Evolutionary conservation across 1,140 invertebrate genomes (phyloP).

Genomic region (Euglossa dilemma): DNA sequence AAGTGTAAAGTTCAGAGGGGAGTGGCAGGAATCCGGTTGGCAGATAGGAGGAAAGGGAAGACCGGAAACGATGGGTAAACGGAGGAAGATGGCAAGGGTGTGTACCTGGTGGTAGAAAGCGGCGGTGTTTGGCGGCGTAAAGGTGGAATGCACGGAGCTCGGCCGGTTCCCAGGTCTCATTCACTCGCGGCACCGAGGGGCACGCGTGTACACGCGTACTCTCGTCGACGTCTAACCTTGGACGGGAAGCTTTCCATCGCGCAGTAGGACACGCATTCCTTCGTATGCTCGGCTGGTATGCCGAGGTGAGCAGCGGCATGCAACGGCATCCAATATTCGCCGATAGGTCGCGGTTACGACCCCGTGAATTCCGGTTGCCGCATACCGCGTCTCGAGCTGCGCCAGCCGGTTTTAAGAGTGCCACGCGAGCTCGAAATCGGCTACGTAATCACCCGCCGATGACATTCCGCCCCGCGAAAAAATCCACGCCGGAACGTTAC

Average conservation of each 20-base stretch:
- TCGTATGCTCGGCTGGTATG: slow-evolving; percentile 77
- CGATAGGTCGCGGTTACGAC: slow-evolving; percentile 80
- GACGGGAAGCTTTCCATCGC: slow-evolving; percentile 72
- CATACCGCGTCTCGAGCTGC: slow-evolving; percentile 70
- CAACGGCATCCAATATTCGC: slow-evolving; percentile 80
- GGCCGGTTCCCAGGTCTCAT: slow-evolving; percentile 48
- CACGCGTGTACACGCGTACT: slow-evolving; percentile 34
- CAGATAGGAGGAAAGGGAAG: no score
- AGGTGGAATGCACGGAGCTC: slow-evolving; percentile 52
- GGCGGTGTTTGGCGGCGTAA: slow-evolving; percentile 40
- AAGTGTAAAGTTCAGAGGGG: no score
- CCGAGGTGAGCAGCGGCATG: slow-evolving; percentile 78
- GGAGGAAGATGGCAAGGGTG: neutral
- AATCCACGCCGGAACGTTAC: slow-evolving; percentile 10
- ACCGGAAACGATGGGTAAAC: neutral
- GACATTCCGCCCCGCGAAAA: slow-evolving; percentile 33
- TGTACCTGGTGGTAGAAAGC: neutral
- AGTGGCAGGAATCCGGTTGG: no score
- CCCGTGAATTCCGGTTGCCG: slow-evolving; percentile 76
- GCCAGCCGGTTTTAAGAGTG: slow-evolving; percentile 61
- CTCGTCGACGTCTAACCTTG: slow-evolving; percentile 73
- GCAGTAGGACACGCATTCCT: slow-evolving; percentile 79
- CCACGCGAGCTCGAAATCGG: slow-evolving; percentile 57
- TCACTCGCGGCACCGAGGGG: slow-evolving; percentile 34
- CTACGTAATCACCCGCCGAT: slow-evolving; percentile 39